Evolutionary conservation across 1,140 invertebrate species (phyloP).

Genomic region (fruit fly (Drosophila melanogaster)): DNA sequence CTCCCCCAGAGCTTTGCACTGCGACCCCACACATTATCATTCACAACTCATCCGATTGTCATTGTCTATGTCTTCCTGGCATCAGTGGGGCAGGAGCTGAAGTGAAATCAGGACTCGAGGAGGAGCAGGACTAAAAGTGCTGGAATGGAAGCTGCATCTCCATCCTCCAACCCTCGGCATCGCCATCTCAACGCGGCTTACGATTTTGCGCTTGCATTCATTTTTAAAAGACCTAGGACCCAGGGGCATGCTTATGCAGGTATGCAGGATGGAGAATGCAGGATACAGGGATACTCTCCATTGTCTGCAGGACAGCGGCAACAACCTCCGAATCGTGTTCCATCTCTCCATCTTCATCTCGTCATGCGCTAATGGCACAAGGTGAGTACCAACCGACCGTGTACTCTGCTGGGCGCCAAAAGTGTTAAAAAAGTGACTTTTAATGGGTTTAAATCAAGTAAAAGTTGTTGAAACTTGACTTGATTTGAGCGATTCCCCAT

Average conservation of each 20-base stretch:
- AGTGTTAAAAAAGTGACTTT: constrained; percentile 83
- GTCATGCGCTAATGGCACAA: constrained; percentile 49
- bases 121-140: not conserved
- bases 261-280: constrained; percentile 24
- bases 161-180: constrained; percentile 5
- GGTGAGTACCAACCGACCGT: constrained; percentile 40
- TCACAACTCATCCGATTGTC: constrained; percentile 81
- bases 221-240: constrained; percentile 51
- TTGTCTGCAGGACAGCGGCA: constrained; percentile 45
- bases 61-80: constrained; percentile 68
- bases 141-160: not conserved
- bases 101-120: not conserved
- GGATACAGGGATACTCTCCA: constrained; percentile 43
- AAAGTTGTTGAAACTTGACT: constrained; percentile 83
- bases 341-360: constrained; percentile 44
- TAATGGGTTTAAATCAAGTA: constrained; percentile 83
- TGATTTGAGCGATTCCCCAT: constrained; percentile 65
- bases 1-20: constrained; percentile 19
- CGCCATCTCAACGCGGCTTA: constrained; percentile 49
- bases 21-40: constrained; percentile 62
- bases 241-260: constrained; percentile 68
- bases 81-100: constrained; percentile 22
- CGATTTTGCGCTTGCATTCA: constrained; percentile 59
- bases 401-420: constrained; percentile 50
- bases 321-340: constrained; percentile 25